Evolutionary conservation across 92 coral and sea anemone species (phyloP), one percentile per base, ranked within the genome.

Genomic region (Umimayanthus chanpuru): DNA sequence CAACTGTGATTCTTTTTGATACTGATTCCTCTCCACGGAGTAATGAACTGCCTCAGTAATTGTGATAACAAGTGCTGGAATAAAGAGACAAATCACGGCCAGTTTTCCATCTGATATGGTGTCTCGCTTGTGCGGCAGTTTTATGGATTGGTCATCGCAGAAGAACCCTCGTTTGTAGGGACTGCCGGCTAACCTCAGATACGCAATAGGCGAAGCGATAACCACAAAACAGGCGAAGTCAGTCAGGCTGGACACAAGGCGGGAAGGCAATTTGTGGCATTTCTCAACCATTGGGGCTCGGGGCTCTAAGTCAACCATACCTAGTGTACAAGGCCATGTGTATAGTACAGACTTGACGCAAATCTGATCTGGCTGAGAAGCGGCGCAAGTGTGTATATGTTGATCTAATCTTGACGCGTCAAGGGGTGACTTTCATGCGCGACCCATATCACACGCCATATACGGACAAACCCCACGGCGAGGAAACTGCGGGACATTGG

Each of bases 131-230:
- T 64, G 32, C 26, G 93, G 93, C 79, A 78, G 80, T 15, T 73
- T 72, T 25, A 91, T 91, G 43, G 88, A 81, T 49, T 44, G 70
- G 76, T 91, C 93, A 38, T 66, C 76, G 39, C 93, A 91, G 44
- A 91, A 50, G 86, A 91, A 91, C 41, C 88, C 91, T 55, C 79
- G 82, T 50, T 91, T 82, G 65, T 66, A 55, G 0, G 93, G 93
- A 68, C 23, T 43, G 6, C 87, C 77, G 16, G 36, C 61, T 20
- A 83, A 68, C n/a, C 87, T 70, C 64, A 83, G 39, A 44, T 40
- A 83, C 28, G 73, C 78, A 70, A 70, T 36, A 26, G 87, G 87
- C 1, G 15, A 41, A 20, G 66, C 78, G 6, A 83, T 16, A 26
- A 83, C 29, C n/a, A 83, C 44, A 12, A 25, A 83, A 43, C 87